A percentile compares a stretch with the other conserved stretches of the same genome.
These are phyloP conservation scores for Lepidurus packardi DNA, from an alignment of 1,140 invertebrate species.

Conservation along the genomic window DNA sequence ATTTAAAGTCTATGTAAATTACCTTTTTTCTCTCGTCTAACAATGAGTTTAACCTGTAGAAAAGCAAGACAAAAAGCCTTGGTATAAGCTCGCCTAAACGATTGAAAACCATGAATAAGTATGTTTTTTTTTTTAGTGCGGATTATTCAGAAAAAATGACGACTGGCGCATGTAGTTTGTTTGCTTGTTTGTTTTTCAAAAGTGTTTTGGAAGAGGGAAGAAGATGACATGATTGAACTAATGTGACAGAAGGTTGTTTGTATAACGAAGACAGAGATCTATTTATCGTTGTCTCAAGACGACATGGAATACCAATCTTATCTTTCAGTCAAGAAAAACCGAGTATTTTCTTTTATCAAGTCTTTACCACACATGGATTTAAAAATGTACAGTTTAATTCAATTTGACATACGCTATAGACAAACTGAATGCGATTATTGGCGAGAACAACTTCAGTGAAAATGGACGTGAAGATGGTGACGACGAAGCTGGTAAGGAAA, in stretches of 20 bases:
- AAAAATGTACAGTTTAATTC: background rate
- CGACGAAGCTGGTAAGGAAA: constrained; percentile 10
- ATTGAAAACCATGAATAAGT: background rate
- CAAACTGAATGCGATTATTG: background rate
- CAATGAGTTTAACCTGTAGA: background rate
- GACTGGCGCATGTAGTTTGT: background rate
- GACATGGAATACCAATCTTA: constrained; percentile 19
- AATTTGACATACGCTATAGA: background rate
- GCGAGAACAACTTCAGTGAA: background rate
- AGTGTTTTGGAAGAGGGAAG: background rate
- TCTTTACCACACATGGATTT: background rate
- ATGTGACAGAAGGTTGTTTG: constrained; percentile 21
- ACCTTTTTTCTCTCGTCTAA: background rate
- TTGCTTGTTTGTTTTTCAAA: background rate
- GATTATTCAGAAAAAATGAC: background rate
- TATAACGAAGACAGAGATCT: constrained; percentile 22
- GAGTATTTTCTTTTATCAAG: background rate
- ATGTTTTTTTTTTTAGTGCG: background rate
- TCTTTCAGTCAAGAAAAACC: background rate
- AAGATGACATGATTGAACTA: background rate
- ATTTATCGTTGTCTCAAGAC: constrained; percentile 19
- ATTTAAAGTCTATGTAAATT: background rate
- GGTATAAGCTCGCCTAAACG: background rate
- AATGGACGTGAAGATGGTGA: background rate
- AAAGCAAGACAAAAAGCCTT: constrained; percentile 8